phyloP scores from a whole-genome alignment of 2,888 invertebrate genomes.

The Sarcophaga subvicina region DNA sequence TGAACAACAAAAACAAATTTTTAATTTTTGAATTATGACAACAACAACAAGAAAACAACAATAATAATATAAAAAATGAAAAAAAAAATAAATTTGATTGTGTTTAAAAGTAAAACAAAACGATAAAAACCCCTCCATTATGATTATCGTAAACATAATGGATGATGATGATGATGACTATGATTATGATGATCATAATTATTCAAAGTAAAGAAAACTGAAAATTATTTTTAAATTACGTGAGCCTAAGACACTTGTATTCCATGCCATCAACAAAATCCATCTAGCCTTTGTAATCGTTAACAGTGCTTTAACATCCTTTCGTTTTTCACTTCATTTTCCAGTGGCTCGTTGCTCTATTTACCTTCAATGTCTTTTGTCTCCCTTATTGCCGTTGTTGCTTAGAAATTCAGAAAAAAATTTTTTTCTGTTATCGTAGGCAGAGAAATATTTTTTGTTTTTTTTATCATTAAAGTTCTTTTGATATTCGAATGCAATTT shows the following conservation, averaged over 20 bases:
- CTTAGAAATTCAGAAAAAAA: background rate
- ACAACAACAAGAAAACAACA: too few relatives aligned
- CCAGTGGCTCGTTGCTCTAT: background rate
- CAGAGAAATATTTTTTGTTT: too few relatives aligned
- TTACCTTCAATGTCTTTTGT: background rate
- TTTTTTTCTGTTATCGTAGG: background rate
- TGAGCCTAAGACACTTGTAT: background rate
- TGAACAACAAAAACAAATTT: too few relatives aligned
- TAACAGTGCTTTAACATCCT: background rate
- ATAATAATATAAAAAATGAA: too few relatives aligned
- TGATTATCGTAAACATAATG: too few relatives aligned
- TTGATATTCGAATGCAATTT: background rate
- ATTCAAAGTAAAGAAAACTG: background rate
- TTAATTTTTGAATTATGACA: too few relatives aligned
- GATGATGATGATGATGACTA: background rate
- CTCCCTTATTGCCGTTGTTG: background rate
- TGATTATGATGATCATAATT: background rate
- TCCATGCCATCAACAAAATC: too few relatives aligned
- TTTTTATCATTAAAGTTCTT: background rate
- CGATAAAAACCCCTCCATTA: too few relatives aligned
- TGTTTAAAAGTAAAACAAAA: too few relatives aligned
- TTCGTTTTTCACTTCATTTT: background rate
- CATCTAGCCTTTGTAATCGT: background rate
- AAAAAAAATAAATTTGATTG: too few relatives aligned
- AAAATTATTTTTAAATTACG: conserved; percentile 21